These are phyloP conservation scores for Lagocephalus sceleratus DNA, from an alignment of 2,797 vertebrate genomes.

Conservation along the genomic window DNA sequence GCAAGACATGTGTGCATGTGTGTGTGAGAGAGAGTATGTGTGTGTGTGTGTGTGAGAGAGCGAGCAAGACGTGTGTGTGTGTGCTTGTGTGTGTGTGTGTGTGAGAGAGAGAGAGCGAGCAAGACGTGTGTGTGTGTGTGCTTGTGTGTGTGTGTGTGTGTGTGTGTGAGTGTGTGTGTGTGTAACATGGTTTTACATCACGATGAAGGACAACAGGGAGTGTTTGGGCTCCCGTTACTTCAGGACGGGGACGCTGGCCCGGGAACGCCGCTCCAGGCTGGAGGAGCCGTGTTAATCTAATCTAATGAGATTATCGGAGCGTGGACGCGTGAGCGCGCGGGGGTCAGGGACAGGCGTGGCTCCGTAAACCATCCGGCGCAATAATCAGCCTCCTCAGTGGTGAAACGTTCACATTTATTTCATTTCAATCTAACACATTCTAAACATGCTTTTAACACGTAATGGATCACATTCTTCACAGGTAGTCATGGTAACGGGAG, in stretches of 20 bases:
- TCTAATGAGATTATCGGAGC: constrained; percentile 33
- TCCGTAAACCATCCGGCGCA: neutral
- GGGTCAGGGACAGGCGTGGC: constrained; percentile 49
- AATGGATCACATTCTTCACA: constrained; percentile 98
- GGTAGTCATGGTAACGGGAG: constrained; percentile 95
- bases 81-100: constrained; percentile 8
- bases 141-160: too few species aligned
- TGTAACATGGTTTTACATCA: too few species aligned
- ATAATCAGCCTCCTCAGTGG: constrained; percentile 57
- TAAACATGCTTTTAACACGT: constrained; percentile 98
- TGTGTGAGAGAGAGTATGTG: too few species aligned
- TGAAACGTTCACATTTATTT: constrained; percentile 99
- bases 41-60: constrained; percentile 35
- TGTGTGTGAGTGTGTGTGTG: too few species aligned
- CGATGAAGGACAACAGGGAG: too few species aligned
- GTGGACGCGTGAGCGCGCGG: constrained; percentile 13
- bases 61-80: constrained; percentile 25
- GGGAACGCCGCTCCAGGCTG: too few species aligned
- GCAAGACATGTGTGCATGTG: constrained; percentile 29
- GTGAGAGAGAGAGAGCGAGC: too few species aligned
- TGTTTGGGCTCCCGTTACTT: too few species aligned
- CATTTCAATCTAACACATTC: constrained; percentile 95
- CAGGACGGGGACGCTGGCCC: too few species aligned
- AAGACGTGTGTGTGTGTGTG: too few species aligned
- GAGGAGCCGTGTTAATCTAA: constrained; percentile 31